These are phyloP conservation scores for Xestia ashworthii DNA, from an alignment of 2,888 invertebrate genomes.

Conservation along the genomic window DNA sequence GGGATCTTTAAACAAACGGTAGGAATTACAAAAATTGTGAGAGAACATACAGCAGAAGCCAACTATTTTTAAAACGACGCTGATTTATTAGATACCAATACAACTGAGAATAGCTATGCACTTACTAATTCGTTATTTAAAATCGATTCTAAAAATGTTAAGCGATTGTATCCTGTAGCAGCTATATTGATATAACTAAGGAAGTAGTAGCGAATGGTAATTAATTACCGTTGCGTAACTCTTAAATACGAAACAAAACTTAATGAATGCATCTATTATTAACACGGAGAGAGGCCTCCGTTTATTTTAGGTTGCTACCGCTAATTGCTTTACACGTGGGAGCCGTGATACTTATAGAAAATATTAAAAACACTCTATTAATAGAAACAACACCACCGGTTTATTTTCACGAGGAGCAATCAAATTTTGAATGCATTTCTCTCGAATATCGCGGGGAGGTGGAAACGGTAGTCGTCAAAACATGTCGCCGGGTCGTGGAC, in stretches of 20 bases:
- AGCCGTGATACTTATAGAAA: conserved; percentile 49
- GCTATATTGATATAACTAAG: conserved; percentile 19
- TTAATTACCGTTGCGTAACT: conserved; percentile 41
- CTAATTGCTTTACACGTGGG: conserved; percentile 56
- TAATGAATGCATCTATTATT: conserved; percentile 53
- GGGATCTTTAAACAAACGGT: conserved; percentile 34
- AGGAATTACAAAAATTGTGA: conserved; percentile 37
- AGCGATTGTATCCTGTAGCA: not conserved
- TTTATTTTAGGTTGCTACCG: conserved; percentile 42
- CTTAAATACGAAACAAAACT: conserved; percentile 46
- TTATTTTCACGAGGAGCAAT: conserved; percentile 49
- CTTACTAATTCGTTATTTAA: conserved; percentile 1
- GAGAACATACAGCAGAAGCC: conserved; percentile 39
- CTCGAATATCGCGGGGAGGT: conserved; percentile 34
- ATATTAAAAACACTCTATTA: conserved; percentile 53
- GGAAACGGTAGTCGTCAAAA: conserved; percentile 39
- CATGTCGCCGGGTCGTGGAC: conserved; percentile 70
- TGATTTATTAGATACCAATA: conserved; percentile 26
- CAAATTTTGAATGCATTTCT: conserved; percentile 62
- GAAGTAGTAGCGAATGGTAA: conserved; percentile 31
- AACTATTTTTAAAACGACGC: conserved; percentile 22
- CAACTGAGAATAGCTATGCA: conserved; percentile 8
- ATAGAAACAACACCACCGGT: conserved; percentile 55
- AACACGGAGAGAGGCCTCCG: conserved; percentile 47
- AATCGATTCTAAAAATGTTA: conserved; percentile 10